Conservation (phyloP, 2,888 invertebrate species). For the Meteorus colon region DNA sequence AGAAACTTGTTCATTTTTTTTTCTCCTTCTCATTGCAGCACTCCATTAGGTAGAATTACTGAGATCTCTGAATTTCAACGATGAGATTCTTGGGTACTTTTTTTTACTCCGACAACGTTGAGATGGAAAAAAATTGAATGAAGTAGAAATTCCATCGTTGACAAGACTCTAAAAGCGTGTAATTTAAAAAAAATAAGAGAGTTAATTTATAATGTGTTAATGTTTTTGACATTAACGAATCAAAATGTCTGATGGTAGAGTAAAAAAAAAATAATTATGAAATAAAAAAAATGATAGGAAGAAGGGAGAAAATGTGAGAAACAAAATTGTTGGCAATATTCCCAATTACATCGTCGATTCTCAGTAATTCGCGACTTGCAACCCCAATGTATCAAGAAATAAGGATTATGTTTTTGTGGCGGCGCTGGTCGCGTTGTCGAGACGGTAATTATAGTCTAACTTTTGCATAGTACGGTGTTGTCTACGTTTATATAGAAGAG, state of each 20-base stretch:
- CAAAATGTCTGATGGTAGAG: not conserved
- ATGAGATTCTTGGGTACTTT: slow-evolving; percentile 17
- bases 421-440: slow-evolving; percentile 20
- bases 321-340: slow-evolving; percentile 55
- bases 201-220: not conserved
- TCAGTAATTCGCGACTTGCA: slow-evolving; percentile 32
- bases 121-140: not conserved
- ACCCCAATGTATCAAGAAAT: slow-evolving; percentile 57
- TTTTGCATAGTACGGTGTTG: not conserved
- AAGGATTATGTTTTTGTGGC: slow-evolving; percentile 59
- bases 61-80: slow-evolving; percentile 31
- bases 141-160: not conserved
- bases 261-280: not conserved
- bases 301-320: not conserved
- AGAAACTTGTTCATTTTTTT: slow-evolving; percentile 20
- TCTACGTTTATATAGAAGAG: slow-evolving; percentile 7
- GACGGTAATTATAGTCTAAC: slow-evolving; percentile 56
- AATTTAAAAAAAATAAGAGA: not conserved
- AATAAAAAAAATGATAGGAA: not conserved
- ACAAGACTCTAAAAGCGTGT: too few species aligned
- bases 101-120: not conserved
- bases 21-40: not conserved
- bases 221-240: not conserved
- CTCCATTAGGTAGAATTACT: slow-evolving; percentile 35
- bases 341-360: slow-evolving; percentile 65